phyloP scores from a whole-genome alignment of 2,888 invertebrate species.

The Stegophylla sp. region DNA sequence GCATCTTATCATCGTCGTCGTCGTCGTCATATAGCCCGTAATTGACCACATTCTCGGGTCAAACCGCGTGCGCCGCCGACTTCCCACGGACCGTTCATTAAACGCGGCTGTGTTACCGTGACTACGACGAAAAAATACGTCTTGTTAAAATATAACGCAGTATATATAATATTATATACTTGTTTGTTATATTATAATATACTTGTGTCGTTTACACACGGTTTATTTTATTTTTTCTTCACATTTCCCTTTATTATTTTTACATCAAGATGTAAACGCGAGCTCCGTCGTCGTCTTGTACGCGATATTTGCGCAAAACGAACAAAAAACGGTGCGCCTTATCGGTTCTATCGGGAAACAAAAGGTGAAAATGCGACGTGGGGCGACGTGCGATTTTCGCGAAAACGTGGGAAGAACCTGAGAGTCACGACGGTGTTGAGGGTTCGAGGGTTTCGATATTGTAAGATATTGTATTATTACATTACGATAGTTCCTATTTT shows the following conservation, averaged over 20 bases:
- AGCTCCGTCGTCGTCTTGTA: not conserved
- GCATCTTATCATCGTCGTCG: not conserved
- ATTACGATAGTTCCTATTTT: no score
- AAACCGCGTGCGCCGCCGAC: conserved; percentile 41
- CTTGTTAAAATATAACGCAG: conserved; percentile 29
- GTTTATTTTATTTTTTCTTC: conserved; percentile 15
- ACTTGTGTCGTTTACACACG: not conserved
- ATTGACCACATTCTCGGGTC: conserved; percentile 59
- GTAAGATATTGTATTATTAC: no score
- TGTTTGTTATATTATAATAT: not conserved
- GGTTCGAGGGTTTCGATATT: no score
- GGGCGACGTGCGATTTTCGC: no score
- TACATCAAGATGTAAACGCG: conserved; percentile 42
- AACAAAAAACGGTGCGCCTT: not conserved
- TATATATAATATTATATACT: not conserved
- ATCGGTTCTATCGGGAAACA: not conserved
- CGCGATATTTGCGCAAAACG: not conserved
- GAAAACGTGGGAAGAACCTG: no score
- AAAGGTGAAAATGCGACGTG: no score
- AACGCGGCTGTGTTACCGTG: conserved; percentile 4
- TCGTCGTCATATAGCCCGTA: conserved; percentile 20
- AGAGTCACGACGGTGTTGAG: no score
- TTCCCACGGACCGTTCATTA: conserved; percentile 58
- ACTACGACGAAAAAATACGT: conserved; percentile 35
- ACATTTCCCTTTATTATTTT: conserved; percentile 48